phyloP scores from a whole-genome alignment of 2,113 vertebrate genomes.

The Lamprotornis superbus region DNA sequence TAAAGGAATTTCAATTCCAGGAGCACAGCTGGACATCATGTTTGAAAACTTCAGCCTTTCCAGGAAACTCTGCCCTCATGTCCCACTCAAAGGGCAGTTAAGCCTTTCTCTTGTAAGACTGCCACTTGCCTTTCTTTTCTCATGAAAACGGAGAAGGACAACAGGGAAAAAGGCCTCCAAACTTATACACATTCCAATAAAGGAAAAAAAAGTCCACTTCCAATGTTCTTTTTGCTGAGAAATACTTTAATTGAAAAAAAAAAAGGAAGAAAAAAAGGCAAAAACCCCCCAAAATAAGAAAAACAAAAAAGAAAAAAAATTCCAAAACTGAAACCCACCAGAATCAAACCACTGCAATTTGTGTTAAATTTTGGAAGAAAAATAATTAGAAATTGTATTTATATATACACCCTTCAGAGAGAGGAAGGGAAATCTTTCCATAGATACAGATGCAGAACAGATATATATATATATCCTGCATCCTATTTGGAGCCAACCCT shows the following conservation, averaged over 20 bases:
- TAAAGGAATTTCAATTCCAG: not conserved
- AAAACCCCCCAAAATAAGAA: not conserved
- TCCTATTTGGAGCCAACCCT: not conserved
- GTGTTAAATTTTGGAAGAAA: not conserved
- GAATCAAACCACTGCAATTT: not conserved
- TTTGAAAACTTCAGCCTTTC: not conserved
- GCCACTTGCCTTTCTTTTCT: not conserved
- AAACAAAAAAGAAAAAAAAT: fast-evolving
- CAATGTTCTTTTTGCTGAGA: not conserved
- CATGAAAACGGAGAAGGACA: not conserved
- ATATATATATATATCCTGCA: not conserved
- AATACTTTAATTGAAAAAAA: not conserved
- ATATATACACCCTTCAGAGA: not conserved
- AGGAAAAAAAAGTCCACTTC: not conserved
- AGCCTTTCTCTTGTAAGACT: not conserved
- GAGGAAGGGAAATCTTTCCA: not conserved
- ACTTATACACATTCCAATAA: not conserved
- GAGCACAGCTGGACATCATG: not conserved
- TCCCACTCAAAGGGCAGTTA: not conserved
- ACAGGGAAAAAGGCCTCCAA: not conserved
- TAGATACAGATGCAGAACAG: not conserved
- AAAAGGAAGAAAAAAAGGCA: no score
- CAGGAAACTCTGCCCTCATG: not conserved
- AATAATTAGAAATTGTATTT: not conserved
- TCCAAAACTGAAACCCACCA: not conserved